These are phyloP conservation scores for Saxidomus purpurata DNA, from an alignment of 1,140 invertebrate genomes.

Conservation along the genomic window DNA sequence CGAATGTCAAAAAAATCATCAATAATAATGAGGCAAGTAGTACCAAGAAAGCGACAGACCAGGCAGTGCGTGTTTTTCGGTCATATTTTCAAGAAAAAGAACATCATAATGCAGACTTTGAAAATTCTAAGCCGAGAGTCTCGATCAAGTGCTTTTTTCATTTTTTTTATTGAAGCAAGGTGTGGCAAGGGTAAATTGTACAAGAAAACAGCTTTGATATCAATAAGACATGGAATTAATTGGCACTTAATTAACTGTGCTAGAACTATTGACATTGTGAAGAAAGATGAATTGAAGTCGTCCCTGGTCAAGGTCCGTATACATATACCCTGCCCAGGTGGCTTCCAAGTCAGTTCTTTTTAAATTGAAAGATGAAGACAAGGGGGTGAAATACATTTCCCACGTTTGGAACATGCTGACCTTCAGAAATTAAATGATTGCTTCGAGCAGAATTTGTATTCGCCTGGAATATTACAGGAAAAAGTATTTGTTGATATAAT, in stretches of 20 bases:
- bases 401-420: constrained; percentile 15
- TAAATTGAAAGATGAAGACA: constrained; percentile 7
- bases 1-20: background rate
- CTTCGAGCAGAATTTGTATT: background rate
- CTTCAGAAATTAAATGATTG: constrained; percentile 19
- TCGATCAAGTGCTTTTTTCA: background rate
- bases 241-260: background rate
- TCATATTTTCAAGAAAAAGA: background rate
- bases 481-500: constrained; percentile 58
- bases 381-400: constrained; percentile 26
- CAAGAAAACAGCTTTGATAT: background rate
- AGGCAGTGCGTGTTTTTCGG: background rate
- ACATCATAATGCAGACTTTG: background rate
- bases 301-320: too few species aligned
- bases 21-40: background rate
- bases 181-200: background rate
- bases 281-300: background rate
- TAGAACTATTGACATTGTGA: constrained; percentile 3
- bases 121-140: too few species aligned
- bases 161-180: background rate
- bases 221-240: constrained; percentile 46
- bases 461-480: background rate
- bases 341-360: background rate
- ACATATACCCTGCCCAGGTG: too few species aligned
- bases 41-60: background rate